These are phyloP conservation scores for Alethe castanea DNA, from an alignment of 2,113 vertebrate genomes.

Conservation along the genomic window DNA sequence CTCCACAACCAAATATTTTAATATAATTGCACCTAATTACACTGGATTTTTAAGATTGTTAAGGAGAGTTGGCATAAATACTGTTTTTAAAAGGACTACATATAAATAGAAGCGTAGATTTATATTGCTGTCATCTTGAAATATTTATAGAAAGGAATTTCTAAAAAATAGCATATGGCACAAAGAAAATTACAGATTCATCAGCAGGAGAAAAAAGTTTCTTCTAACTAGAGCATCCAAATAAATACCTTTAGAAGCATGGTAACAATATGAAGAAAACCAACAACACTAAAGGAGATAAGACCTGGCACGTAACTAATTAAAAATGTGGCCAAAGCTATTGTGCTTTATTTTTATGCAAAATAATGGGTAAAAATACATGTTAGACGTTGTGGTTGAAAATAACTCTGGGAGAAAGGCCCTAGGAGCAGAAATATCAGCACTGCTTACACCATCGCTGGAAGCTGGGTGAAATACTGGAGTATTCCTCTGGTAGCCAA, in stretches of 20 bases:
- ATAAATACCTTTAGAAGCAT: not conserved
- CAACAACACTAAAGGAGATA: not conserved
- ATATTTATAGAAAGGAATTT: not conserved
- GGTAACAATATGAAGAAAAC: not conserved
- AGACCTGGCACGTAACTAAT: not conserved
- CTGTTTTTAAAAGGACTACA: not conserved
- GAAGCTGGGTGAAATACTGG: not conserved
- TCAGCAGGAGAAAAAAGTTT: not conserved
- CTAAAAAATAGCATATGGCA: not conserved
- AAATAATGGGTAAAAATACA: not conserved
- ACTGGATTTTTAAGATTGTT: not conserved
- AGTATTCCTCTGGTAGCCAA: not conserved
- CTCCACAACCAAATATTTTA: slow-evolving; percentile 23
- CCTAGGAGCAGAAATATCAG: not conserved
- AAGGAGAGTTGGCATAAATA: slow-evolving; percentile 22
- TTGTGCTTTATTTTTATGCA: not conserved
- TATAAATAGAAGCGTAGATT: not conserved
- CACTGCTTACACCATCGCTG: not conserved
- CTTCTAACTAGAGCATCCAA: not conserved
- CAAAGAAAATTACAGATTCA: not conserved
- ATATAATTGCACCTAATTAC: slow-evolving; percentile 29
- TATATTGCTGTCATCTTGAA: slow-evolving; percentile 5
- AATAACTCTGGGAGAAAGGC: not conserved
- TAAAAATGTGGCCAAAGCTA: not conserved
- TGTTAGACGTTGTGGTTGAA: not conserved